phyloP scores from a whole-genome alignment of 2,797 vertebrate genomes.

The Dermochelys coriacea region DNA sequence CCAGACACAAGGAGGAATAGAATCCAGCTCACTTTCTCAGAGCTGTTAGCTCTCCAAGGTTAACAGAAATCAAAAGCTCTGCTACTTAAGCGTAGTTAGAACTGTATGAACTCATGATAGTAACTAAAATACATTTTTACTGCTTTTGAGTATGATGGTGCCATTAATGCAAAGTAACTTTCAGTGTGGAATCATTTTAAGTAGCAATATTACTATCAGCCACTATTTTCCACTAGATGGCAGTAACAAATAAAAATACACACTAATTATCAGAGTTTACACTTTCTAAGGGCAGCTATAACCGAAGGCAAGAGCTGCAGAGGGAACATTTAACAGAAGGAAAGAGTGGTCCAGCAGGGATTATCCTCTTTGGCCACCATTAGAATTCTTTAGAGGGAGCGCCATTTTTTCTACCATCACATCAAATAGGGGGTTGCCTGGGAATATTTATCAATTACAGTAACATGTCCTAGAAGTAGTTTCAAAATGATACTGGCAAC shows the following conservation, averaged over 20 bases:
- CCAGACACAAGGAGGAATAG: not conserved
- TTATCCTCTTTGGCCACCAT: not conserved
- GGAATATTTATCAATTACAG: not conserved
- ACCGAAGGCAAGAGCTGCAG: not conserved
- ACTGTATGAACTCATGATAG: not conserved
- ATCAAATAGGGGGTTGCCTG: not conserved
- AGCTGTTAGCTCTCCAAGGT: not conserved
- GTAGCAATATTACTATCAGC: not conserved
- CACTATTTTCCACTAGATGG: not conserved
- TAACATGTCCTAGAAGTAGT: not conserved
- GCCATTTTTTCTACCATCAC: not conserved
- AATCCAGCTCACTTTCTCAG: not conserved
- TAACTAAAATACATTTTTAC: not conserved
- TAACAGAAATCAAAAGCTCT: not conserved
- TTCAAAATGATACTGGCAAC: not conserved
- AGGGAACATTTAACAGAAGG: not conserved
- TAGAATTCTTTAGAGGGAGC: not conserved
- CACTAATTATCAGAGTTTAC: not conserved
- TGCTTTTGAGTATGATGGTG: not conserved
- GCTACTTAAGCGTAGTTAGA: not conserved
- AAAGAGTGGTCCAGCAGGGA: not conserved
- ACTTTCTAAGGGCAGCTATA: not conserved
- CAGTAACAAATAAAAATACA: not conserved
- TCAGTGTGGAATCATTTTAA: not conserved
- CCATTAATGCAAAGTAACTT: not conserved